Base-by-base conservation (phyloP, 1,140 invertebrate genomes). In the Hydropsyche tenuis region DNA sequence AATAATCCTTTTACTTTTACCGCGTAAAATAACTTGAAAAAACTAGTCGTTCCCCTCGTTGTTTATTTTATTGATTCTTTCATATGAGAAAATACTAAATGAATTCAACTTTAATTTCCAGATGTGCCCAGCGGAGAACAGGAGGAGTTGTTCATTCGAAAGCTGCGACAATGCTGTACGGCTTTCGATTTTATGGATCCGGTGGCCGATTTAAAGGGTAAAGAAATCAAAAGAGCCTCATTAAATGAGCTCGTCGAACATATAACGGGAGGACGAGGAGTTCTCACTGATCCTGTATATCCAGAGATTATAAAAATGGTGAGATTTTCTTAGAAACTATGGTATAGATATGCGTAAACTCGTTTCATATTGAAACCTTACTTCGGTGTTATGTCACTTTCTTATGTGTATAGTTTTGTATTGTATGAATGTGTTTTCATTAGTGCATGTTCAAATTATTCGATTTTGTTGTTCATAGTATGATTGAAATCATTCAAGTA, bases 121-220 rank as follows among this genome's bases (percentile, higher is more conserved):
- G 97, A 98, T 93, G 95, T 95, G 48, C 90, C 95, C 76, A 90
- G 92, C 74, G 89, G 90, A 80, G 97, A 99, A 83, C 96, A 98
- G 84, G 96, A 99, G 84, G 96, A 99, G 75, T 86, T 99, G 76
- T 99, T 99, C 84, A 97, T 99, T 79, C 91, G 96, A 79, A 99
- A 99, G 85, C 87, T 99, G 76, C 91, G 96, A 79, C 97, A 99
- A 88, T 99, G 98, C 85, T 98, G 96, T 86, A 94, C 99, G 80
- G 92, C 97, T 79, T 99, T 99, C 87, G 97, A 99, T 86, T 99
- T 99, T 86, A 95, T 98, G 90, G 98, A 99, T 88, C 96, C 97
- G 56, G 93, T 99, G 72, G 93, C 94, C 82, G 97, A 99, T 86
- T 87, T 99, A 77, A 99, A 99, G 87, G 96, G 95, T 80, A 99